Conservation (phyloP, 1,140 invertebrate genomes). For the Rhysida immarginata region DNA sequence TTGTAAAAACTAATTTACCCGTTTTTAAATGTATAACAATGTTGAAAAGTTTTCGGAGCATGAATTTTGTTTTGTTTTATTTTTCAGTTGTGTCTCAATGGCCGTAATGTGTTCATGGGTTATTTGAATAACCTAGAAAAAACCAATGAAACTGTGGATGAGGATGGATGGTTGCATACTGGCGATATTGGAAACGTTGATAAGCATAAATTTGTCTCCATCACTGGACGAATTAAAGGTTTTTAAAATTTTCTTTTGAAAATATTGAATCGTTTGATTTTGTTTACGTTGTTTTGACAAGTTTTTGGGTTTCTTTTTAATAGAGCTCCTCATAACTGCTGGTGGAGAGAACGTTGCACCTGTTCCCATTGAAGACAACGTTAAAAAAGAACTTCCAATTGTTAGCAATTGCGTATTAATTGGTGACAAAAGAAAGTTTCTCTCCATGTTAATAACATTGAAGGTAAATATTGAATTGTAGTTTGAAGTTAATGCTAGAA, state of each 20-base stretch:
- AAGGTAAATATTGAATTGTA: slow-evolving; percentile 15
- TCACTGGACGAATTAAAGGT: slow-evolving; percentile 65
- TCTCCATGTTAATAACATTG: slow-evolving; percentile 28
- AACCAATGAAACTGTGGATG: slow-evolving; percentile 52
- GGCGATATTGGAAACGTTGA: slow-evolving; percentile 72
- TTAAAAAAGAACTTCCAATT: slow-evolving; percentile 25
- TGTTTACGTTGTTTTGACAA: too few species aligned
- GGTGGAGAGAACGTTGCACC: slow-evolving; percentile 32
- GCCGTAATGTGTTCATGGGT: slow-evolving; percentile 75
- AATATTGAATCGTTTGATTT: too few species aligned
- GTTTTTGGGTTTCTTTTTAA: too few species aligned
- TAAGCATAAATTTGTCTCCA: slow-evolving; percentile 49
- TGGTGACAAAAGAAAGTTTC: slow-evolving; percentile 31
- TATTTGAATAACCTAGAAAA: slow-evolving; percentile 61
- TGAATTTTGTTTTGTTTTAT: too few species aligned
- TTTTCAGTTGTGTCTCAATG: slow-evolving; percentile 48
- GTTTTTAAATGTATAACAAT: too few species aligned
- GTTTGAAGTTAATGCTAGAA: too few species aligned
- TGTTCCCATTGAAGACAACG: slow-evolving; percentile 27
- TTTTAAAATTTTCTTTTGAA: too few species aligned
- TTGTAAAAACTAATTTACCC: too few species aligned
- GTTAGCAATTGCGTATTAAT: slow-evolving; percentile 30
- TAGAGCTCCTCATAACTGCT: slow-evolving; percentile 31
- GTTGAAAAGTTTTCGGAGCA: too few species aligned
- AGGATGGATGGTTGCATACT: slow-evolving; percentile 59